Percentiles rank a stretch among this genome's conserved stretches.
phyloP scores from a whole-genome alignment of 2,797 vertebrate species.

The Capromys pilorides region DNA sequence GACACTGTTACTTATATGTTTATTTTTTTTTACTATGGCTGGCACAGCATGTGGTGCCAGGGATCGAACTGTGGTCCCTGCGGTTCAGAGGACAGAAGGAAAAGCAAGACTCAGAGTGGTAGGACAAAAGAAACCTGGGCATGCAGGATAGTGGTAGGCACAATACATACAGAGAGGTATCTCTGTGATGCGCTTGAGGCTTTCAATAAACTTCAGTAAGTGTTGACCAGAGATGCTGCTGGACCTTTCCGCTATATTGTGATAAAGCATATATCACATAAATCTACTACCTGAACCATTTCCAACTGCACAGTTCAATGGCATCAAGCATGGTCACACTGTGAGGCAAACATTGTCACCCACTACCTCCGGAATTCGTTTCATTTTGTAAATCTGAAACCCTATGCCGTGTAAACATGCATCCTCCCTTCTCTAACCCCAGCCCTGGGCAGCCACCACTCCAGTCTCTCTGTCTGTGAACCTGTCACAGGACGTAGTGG shows the following conservation, averaged over 20 bases:
- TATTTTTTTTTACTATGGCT: too few relatives aligned
- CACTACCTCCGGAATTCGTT: neutral
- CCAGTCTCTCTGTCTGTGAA: neutral
- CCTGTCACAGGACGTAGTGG: neutral
- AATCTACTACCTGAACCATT: neutral
- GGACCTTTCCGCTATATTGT: neutral
- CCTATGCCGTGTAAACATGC: neutral
- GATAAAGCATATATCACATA: neutral
- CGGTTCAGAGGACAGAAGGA: neutral
- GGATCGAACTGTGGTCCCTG: too few relatives aligned
- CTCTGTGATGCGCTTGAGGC: neutral
- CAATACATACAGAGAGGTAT: rapidly evolving
- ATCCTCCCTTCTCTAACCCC: neutral
- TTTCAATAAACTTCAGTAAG: neutral
- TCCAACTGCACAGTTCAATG: neutral
- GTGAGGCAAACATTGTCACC: neutral
- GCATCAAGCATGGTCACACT: too few relatives aligned
- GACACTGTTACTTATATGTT: too few relatives aligned
- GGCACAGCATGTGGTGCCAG: too few relatives aligned
- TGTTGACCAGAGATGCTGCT: neutral
- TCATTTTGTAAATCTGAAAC: neutral
- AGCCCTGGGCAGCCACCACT: neutral
- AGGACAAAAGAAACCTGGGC: too few relatives aligned
- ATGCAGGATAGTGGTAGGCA: neutral
- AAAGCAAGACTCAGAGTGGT: neutral